Conservation (phyloP, 1,140 invertebrate species). For the Hormaphis cornu region DNA sequence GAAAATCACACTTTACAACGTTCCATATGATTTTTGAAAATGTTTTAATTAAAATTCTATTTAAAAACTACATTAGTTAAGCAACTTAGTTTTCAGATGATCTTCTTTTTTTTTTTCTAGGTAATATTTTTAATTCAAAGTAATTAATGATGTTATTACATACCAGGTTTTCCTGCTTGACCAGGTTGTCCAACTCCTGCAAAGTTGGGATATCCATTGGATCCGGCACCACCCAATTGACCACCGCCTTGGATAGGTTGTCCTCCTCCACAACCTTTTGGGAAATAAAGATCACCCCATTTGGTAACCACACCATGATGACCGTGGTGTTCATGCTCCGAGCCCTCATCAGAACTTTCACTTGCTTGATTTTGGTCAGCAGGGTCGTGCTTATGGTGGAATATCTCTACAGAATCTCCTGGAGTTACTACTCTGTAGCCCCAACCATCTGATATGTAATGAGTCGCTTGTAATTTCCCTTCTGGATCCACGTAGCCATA, state of each 20-base stretch:
- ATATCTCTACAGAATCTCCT: slow-evolving; percentile 58
- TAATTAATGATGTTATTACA: no score
- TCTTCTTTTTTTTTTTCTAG: no score
- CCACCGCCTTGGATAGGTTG: slow-evolving; percentile 36
- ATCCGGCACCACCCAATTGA: slow-evolving; percentile 40
- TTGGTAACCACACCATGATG: slow-evolving; percentile 49
- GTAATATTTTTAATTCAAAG: no score
- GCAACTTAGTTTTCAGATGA: no score
- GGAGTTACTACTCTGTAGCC: slow-evolving; percentile 63
- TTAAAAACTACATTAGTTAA: no score
- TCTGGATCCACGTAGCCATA: slow-evolving; percentile 65
- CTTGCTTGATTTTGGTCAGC: slow-evolving; percentile 32
- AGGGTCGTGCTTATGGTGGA: slow-evolving; percentile 45
- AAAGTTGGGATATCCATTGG: slow-evolving; percentile 25
- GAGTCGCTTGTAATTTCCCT: slow-evolving; percentile 54
- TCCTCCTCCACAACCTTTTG: slow-evolving; percentile 46
- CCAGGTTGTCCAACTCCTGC: slow-evolving; percentile 35
- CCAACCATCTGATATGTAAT: slow-evolving; percentile 67
- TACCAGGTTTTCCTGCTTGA: slow-evolving; percentile 36
- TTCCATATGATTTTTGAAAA: no score
- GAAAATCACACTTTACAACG: no score
- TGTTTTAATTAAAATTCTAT: no score
- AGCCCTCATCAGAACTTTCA: slow-evolving; percentile 27
- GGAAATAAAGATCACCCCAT: slow-evolving; percentile 54
- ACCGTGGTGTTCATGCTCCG: slow-evolving; percentile 39